Base-by-base conservation (phyloP, 2,888 invertebrate genomes). In the Dolichomitus sp. region DNA sequence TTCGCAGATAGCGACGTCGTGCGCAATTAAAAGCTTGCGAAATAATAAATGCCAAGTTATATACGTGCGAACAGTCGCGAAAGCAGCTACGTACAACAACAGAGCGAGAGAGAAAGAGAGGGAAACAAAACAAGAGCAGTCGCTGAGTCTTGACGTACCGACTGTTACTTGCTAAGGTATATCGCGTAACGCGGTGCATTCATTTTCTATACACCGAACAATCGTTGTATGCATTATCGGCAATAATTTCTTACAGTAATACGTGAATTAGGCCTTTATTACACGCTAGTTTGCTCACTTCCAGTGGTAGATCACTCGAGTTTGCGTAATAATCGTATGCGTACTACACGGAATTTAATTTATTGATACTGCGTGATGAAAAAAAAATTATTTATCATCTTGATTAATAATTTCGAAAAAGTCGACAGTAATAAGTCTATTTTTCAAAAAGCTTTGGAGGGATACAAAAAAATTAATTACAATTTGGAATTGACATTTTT, bases 1-100 rank as follows among this genome's bases (percentile, higher is more conserved):
- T 65, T 65, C 42, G 57, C 59, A n/a, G 76, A 69, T 68, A 61
- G 61, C 52, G 33, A 33, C 6, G 2, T 50, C 27, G 48, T 27
- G 40, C 45, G 61, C 50, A 69, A 77, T 77, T 77, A 68, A 77
- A 61, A 30, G 7, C 69, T 69, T 69, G 77, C 61, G 61, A 77
- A 69, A 77, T 61, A 69, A 69, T 68, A 69, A 76, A 59, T 50
- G 59, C 68, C 68, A 17, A 68, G 57, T 65, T 63, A 12, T 5
- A 23, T 11, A 37, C 40, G 19, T 27, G 52, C 52, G 52, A 23
- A 19, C 4, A 19, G 52, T 23, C 52, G 52, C 17, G n/a, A 14
- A n/a, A 48, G 50, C 11, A 52, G 50, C 19, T 4, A 17, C 48
- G n/a, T 6, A 50, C 19, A n/a, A 50, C 48, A 17, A 11, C 12